Evolutionary conservation across 2,113 vertebrate genomes (phyloP).

Genomic region (Cervus canadensis): DNA sequence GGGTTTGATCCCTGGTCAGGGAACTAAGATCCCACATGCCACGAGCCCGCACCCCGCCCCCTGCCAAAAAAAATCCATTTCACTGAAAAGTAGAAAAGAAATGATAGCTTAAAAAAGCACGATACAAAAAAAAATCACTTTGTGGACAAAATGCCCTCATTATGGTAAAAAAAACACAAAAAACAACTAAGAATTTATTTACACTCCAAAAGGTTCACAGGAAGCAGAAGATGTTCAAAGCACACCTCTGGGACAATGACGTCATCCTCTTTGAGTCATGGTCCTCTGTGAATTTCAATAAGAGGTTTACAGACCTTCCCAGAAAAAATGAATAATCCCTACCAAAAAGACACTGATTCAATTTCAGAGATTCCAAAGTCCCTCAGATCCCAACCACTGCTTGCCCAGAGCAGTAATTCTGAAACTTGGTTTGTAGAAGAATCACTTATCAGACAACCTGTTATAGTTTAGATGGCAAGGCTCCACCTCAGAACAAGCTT

Average conservation of each 20-base stretch:
- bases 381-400: not conserved
- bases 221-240: not conserved
- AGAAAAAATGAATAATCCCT: not conserved
- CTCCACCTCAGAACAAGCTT: not conserved
- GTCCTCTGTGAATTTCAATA: not conserved
- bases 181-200: not conserved
- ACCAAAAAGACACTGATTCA: not conserved
- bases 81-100: not conserved
- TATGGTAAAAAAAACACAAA: not conserved
- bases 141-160: not conserved
- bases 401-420: not conserved
- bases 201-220: not conserved
- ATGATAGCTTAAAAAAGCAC: not conserved
- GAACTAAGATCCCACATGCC: not conserved
- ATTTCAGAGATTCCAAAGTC: not conserved
- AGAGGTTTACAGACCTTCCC: not conserved
- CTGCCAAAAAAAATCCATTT: not conserved
- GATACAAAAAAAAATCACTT: not conserved
- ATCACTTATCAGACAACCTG: not conserved
- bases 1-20: not conserved
- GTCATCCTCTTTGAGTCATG: not conserved
- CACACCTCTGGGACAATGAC: not conserved
- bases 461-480: not conserved
- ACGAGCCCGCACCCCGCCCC: not conserved
- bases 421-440: conserved; percentile 12